Conservation (phyloP, 2,888 invertebrate species). For the Spisula solida region DNA sequence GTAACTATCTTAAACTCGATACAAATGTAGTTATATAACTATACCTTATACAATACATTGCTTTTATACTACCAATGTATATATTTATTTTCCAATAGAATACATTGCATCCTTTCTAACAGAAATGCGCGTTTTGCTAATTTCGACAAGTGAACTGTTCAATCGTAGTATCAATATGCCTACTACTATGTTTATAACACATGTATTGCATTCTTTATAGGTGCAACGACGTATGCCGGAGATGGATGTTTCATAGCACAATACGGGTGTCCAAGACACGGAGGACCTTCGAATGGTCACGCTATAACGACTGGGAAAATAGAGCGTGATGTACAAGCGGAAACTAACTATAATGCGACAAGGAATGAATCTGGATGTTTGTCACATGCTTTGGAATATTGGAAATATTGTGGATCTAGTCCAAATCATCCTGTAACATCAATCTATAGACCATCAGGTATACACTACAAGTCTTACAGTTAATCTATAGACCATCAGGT, state of each 20-base stretch:
- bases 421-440: conserved; percentile 58
- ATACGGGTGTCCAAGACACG: conserved; percentile 74
- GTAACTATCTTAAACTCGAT: too few relatives aligned
- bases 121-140: too few relatives aligned
- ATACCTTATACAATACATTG: background rate
- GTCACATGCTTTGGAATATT: conserved; percentile 61
- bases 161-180: too few relatives aligned
- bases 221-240: conserved; percentile 74
- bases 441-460: conserved; percentile 73
- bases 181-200: too few relatives aligned
- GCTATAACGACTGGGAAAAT: conserved; percentile 3
- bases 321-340: conserved; percentile 56
- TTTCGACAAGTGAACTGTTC: too few relatives aligned
- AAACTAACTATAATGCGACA: conserved; percentile 27
- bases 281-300: conserved; percentile 53
- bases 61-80: background rate
- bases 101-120: background rate
- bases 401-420: conserved; percentile 67
- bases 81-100: background rate
- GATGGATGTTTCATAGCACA: conserved; percentile 73
- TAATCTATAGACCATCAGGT: too few relatives aligned
- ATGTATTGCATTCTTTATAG: conserved; percentile 25
- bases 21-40: too few relatives aligned
- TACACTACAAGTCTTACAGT: too few relatives aligned
- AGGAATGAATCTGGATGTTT: conserved; percentile 61